Percentiles rank a stretch among this genome's conserved stretches.
Conservation (phyloP, 1,140 invertebrate genomes). For the Trissolcus basalis region DNA sequence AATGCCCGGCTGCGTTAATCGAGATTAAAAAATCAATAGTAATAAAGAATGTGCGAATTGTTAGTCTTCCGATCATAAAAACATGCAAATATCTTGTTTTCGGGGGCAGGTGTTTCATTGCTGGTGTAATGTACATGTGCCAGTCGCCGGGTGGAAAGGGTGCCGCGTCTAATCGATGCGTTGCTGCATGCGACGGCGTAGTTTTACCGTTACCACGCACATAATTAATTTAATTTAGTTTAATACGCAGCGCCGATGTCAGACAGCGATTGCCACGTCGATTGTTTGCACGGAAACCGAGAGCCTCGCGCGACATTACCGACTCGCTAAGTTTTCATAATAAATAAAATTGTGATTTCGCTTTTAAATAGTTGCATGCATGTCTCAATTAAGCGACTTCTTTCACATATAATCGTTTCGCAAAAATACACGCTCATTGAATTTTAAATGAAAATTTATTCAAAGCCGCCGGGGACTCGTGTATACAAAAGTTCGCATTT, state of each 20-base stretch:
- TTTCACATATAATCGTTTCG: constrained; percentile 34
- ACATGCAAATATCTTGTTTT: constrained; percentile 33
- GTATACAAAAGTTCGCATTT: too few species aligned
- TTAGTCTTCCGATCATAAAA: constrained; percentile 21
- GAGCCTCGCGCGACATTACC: constrained; percentile 52
- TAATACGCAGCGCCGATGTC: constrained; percentile 69
- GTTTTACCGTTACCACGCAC: constrained; percentile 75
- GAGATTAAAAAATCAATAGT: not conserved
- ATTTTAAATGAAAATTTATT: constrained; percentile 23
- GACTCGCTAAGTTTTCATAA: constrained; percentile 42
- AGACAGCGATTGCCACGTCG: constrained; percentile 68
- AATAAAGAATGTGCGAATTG: not conserved
- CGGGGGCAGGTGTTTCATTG: constrained; percentile 52
- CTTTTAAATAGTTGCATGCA: constrained; percentile 36
- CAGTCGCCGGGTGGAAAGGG: constrained; percentile 58
- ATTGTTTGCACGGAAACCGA: constrained; percentile 74
- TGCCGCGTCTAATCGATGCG: constrained; percentile 71
- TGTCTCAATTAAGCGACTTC: constrained; percentile 45
- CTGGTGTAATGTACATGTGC: constrained; percentile 40
- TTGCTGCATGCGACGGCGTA: constrained; percentile 72
- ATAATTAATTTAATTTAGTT: constrained; percentile 78
- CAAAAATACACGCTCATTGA: constrained; percentile 24
- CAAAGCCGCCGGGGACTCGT: too few species aligned
- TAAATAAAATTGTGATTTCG: constrained; percentile 40
- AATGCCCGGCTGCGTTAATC: too few species aligned